phyloP scores from a whole-genome alignment of 2,113 vertebrate genomes.

The Tringa solitaria region DNA sequence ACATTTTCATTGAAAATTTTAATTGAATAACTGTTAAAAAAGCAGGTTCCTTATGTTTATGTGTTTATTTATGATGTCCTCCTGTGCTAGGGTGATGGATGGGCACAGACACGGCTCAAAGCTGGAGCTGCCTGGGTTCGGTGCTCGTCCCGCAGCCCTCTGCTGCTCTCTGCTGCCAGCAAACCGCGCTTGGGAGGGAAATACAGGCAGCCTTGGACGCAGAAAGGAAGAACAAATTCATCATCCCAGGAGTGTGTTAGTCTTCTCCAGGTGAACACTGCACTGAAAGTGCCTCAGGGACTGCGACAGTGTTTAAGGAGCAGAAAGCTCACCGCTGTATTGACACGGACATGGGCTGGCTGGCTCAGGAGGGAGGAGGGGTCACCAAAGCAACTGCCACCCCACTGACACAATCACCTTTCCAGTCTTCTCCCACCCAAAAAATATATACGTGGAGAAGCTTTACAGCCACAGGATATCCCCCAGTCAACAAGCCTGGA shows the following conservation, averaged over 20 bases:
- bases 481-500: neutral
- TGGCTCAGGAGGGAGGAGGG: neutral
- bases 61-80: neutral
- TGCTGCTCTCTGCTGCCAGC: conserved; percentile 36
- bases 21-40: neutral
- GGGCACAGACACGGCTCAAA: rapidly evolving
- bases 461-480: neutral
- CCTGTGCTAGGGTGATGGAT: rapidly evolving
- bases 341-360: rapidly evolving
- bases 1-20: neutral
- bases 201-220: rapidly evolving
- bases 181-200: neutral
- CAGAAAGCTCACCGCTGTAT: rapidly evolving
- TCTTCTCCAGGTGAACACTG: rapidly evolving
- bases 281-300: neutral
- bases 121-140: neutral
- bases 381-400: neutral
- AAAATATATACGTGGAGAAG: rapidly evolving
- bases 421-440: neutral
- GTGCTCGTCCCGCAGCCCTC: neutral
- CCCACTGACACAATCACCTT: neutral
- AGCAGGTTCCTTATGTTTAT: neutral
- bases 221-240: rapidly evolving
- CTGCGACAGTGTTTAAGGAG: rapidly evolving
- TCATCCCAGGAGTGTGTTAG: rapidly evolving